Percentiles rank a stretch among this genome's conserved stretches.
Evolutionary conservation across 2,888 invertebrate species (phyloP).

Genomic region (Pristionchus entomophagus): DNA sequence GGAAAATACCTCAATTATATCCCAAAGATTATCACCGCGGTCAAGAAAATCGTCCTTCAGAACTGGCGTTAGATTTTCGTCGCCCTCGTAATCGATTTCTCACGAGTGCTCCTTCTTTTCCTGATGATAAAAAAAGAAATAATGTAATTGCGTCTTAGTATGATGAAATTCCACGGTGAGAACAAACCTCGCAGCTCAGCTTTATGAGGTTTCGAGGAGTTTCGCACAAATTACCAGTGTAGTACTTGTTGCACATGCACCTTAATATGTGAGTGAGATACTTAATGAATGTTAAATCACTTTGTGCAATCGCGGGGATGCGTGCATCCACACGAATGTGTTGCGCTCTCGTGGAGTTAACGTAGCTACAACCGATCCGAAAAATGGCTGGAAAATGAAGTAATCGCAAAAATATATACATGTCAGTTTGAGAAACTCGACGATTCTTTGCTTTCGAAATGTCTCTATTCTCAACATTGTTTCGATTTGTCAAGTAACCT

Average conservation of each 20-base stretch:
- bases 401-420: too few relatives aligned
- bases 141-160: neutral
- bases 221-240: neutral
- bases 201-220: neutral
- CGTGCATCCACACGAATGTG: neutral
- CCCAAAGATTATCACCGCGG: neutral
- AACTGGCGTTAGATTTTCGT: neutral
- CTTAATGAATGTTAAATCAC: neutral
- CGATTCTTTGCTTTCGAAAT: too few relatives aligned
- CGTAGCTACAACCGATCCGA: too few relatives aligned
- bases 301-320: neutral
- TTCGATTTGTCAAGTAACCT: too few relatives aligned
- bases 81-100: too few relatives aligned
- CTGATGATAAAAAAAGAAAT: too few relatives aligned
- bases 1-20: neutral
- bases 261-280: neutral
- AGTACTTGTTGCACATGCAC: slow-evolving; percentile 33
- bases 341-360: neutral
- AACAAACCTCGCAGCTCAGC: neutral
- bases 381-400: too few relatives aligned
- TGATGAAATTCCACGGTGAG: too few relatives aligned
- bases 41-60: neutral
- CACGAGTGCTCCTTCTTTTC: neutral
- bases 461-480: too few relatives aligned
- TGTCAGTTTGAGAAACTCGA: too few relatives aligned